Percentiles rank a stretch among this genome's conserved stretches.
Evolutionary conservation across 53 echinoderm and acorn worm species (phyloP).

Genomic region (Crossaster papposus): DNA sequence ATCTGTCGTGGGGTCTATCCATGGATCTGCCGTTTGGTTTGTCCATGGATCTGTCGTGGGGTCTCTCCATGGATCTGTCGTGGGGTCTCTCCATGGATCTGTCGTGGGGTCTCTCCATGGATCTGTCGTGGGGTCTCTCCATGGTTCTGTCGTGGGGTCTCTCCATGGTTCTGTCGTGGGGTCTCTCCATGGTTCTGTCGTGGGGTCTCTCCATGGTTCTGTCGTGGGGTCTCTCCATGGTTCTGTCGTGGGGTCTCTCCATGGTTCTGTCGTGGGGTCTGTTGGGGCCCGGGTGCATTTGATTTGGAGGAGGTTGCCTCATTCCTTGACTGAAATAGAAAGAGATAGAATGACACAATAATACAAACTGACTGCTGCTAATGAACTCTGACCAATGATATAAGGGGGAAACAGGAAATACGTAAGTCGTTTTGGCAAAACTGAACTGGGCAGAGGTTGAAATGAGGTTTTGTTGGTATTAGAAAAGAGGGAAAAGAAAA

Average conservation of each 20-base stretch:
- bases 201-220: background rate
- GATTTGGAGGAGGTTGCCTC: constrained; percentile 49
- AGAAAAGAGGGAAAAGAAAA: no score
- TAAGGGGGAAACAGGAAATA: no score
- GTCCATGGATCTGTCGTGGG: no score
- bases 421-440: no score
- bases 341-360: background rate
- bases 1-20: constrained; percentile 32
- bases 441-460: no score
- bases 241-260: constrained; percentile 31
- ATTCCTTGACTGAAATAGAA: constrained; percentile 45
- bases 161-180: constrained; percentile 38
- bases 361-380: background rate
- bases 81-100: constrained; percentile 47
- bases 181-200: constrained; percentile 6
- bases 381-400: background rate
- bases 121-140: constrained; percentile 46
- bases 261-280: constrained; percentile 47
- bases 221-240: constrained; percentile 50
- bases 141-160: constrained; percentile 32
- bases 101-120: constrained; percentile 30
- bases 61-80: constrained; percentile 44
- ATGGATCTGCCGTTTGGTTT: constrained; percentile 41
- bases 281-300: constrained; percentile 40
- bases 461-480: no score